phyloP scores from a whole-genome alignment of 2,113 vertebrate genomes.

The Vidua macroura region DNA sequence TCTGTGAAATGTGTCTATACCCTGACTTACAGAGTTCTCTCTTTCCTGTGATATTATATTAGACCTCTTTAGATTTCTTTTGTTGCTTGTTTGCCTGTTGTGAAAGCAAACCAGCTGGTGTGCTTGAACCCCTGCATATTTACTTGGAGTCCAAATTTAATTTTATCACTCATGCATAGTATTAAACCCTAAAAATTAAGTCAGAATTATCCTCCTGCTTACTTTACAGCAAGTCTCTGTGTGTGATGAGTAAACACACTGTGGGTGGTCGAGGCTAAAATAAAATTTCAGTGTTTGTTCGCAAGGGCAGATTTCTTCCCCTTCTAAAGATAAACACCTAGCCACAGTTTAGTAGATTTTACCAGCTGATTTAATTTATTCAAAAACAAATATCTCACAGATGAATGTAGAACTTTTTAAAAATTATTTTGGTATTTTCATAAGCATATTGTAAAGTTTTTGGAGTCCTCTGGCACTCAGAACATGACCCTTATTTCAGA shows the following conservation, averaged over 20 bases:
- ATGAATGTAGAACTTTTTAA: neutral
- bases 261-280: constrained; percentile 57
- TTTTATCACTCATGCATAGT: neutral
- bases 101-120: neutral
- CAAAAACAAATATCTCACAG: neutral
- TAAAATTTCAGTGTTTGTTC: constrained; percentile 46
- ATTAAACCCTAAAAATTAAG: constrained; percentile 41
- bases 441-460: neutral
- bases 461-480: neutral
- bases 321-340: constrained; percentile 15
- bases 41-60: neutral
- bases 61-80: neutral
- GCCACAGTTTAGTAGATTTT: neutral
- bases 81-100: neutral
- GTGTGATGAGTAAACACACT: constrained; percentile 48
- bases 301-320: constrained; percentile 13
- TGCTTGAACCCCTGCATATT: neutral
- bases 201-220: constrained; percentile 24
- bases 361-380: neutral
- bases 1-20: neutral
- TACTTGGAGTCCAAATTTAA: constrained; percentile 12
- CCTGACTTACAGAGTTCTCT: neutral
- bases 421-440: neutral
- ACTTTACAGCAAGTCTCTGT: constrained; percentile 35
- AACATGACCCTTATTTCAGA: neutral